These are phyloP conservation scores for Acanthis flammea DNA, from an alignment of 2,797 vertebrate species.

Conservation along the genomic window DNA sequence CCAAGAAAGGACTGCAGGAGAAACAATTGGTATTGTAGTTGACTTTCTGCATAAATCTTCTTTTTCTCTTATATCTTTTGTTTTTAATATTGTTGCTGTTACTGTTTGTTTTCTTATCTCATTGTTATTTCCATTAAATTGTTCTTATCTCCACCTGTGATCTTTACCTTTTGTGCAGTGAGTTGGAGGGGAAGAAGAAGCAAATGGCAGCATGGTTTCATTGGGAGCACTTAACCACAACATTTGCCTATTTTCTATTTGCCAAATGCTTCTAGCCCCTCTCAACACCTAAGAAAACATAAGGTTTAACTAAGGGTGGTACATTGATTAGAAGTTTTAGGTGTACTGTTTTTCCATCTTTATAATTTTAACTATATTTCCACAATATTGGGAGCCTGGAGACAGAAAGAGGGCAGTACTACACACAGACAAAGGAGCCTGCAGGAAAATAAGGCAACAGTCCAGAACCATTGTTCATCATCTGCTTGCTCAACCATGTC, in stretches of 20 bases:
- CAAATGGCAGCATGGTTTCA: background rate
- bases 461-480: background rate
- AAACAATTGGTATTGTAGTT: background rate
- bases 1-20: rapidly evolving
- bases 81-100: background rate
- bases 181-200: background rate
- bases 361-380: background rate
- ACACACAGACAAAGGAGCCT: background rate
- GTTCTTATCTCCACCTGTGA: rapidly evolving
- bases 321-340: background rate
- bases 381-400: background rate
- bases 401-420: background rate
- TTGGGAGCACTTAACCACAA: background rate
- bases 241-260: background rate
- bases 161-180: background rate
- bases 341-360: background rate
- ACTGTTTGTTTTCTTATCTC: background rate
- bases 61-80: background rate
- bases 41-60: background rate
- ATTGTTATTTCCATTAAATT: background rate
- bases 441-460: background rate
- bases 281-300: background rate
- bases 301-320: background rate
- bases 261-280: background rate
- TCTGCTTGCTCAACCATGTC: background rate